These are phyloP conservation scores for Hypolimnas misippus DNA, from an alignment of 2,888 invertebrate genomes.

Conservation along the genomic window DNA sequence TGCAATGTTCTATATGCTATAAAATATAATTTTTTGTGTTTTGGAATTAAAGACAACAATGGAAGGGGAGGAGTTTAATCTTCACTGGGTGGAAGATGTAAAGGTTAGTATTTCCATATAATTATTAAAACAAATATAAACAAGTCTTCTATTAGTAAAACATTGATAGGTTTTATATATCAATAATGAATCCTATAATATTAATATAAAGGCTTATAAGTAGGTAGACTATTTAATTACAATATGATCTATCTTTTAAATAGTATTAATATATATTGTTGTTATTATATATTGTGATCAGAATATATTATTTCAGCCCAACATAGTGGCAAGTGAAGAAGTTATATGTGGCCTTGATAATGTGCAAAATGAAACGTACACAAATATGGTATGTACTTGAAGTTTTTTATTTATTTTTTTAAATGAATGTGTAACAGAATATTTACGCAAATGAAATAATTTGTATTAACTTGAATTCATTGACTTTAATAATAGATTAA, in stretches of 20 bases:
- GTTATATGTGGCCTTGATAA: conserved; percentile 65
- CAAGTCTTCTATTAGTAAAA: too few species aligned
- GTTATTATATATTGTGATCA: not conserved
- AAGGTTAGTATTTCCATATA: conserved; percentile 54
- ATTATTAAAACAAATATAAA: not conserved
- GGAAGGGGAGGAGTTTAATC: conserved; percentile 73
- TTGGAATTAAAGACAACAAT: conserved; percentile 54
- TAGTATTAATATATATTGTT: not conserved
- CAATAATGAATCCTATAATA: too few species aligned
- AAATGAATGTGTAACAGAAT: too few species aligned
- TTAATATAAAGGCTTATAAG: too few species aligned
- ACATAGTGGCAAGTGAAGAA: conserved; percentile 59
- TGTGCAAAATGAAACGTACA: conserved; percentile 59
- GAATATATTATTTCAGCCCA: conserved; percentile 56
- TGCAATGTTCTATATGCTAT: conserved; percentile 4
- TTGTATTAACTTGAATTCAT: not conserved
- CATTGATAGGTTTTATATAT: too few species aligned
- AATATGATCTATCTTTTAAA: too few species aligned
- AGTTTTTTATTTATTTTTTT: not conserved
- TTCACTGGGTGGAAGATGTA: conserved; percentile 76
- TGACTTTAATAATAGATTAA: not conserved
- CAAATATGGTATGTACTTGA: conserved; percentile 59
- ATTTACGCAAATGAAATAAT: too few species aligned
- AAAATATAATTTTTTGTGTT: conserved; percentile 38
- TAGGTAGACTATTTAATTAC: too few species aligned